Conservation (phyloP, 2,113 vertebrate genomes). For the Gymnobelideus leadbeateri region DNA sequence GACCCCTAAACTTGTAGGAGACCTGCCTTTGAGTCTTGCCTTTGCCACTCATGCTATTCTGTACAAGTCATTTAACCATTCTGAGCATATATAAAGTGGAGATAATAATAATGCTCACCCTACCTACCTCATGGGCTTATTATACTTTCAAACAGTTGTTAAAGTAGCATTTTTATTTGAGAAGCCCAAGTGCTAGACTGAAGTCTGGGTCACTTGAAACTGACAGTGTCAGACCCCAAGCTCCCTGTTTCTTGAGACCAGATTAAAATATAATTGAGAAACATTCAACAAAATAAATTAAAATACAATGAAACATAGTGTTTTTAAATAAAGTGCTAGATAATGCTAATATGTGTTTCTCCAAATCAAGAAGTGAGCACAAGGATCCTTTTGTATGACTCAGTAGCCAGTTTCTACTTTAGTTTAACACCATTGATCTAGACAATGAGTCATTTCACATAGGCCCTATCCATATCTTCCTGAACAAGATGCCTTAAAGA, state of each 20-base stretch:
- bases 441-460: neutral
- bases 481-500: neutral
- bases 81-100: neutral
- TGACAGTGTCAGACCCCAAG: neutral
- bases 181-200: neutral
- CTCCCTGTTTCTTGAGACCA: neutral
- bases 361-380: neutral
- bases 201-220: neutral
- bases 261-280: neutral
- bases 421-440: neutral
- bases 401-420: neutral
- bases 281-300: neutral
- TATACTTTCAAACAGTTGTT: neutral
- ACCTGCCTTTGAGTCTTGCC: neutral
- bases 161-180: neutral
- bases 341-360: neutral
- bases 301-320: neutral
- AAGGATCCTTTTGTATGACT: neutral
- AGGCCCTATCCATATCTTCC: neutral
- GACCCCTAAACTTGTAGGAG: neutral
- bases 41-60: neutral
- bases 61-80: neutral
- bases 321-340: neutral
- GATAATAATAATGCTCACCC: neutral
- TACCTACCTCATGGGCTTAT: neutral